Evolutionary conservation across 2,797 vertebrate species (phyloP).

Genomic region (Channa striata): DNA sequence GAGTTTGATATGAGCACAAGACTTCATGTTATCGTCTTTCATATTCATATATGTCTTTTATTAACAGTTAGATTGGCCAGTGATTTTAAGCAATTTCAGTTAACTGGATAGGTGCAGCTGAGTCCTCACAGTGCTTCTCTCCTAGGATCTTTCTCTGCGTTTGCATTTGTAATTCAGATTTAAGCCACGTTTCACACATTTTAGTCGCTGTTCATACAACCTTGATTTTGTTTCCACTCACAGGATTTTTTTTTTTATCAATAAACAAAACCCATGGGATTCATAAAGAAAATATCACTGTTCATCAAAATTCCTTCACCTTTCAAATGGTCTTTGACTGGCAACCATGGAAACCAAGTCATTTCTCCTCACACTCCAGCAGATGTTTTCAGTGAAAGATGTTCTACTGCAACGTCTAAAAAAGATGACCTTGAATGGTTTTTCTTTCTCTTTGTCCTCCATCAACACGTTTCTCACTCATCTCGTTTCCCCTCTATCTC

Average conservation of each 20-base stretch:
- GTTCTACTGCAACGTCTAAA: slow-evolving; percentile 54
- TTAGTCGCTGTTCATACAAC: slow-evolving; percentile 12
- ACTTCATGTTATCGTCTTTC: too few species aligned
- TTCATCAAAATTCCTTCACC: slow-evolving; percentile 47
- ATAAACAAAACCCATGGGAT: slow-evolving; percentile 32
- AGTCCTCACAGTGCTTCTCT: neutral
- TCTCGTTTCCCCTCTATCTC: slow-evolving; percentile 42
- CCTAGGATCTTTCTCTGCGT: neutral
- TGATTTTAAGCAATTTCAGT: neutral
- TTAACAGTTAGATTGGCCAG: neutral
- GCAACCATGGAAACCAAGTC: slow-evolving; percentile 76
- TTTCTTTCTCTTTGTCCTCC: slow-evolving; percentile 55
- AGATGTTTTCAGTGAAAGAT: slow-evolving; percentile 45
- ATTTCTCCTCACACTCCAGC: slow-evolving; percentile 39
- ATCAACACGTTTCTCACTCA: slow-evolving; percentile 50
- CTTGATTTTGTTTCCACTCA: slow-evolving; percentile 29
- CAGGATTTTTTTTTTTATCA: slow-evolving; percentile 6
- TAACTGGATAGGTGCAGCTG: neutral
- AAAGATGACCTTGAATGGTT: slow-evolving; percentile 74
- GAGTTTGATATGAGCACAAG: neutral
- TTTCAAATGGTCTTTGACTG: slow-evolving; percentile 61
- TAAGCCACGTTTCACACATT: slow-evolving; percentile 33
- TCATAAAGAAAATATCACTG: slow-evolving; percentile 45
- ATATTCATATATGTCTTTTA: too few species aligned
- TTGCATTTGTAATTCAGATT: slow-evolving; percentile 12